Percentiles rank a stretch among this genome's conserved stretches.
Conservation (phyloP, 2,113 vertebrate genomes). For the Dromaius novaehollandiae region DNA sequence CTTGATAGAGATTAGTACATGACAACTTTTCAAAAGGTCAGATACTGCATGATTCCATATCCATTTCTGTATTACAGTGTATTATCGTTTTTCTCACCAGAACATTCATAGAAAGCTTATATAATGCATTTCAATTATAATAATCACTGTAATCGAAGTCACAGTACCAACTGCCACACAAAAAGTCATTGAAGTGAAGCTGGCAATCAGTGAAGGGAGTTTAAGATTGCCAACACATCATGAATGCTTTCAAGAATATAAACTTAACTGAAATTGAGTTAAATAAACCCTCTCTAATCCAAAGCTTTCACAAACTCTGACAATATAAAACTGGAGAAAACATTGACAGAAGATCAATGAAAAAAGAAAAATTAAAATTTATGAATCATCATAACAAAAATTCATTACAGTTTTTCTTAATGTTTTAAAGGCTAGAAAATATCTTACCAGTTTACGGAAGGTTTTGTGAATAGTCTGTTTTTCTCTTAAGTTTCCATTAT, state of each 20-base stretch:
- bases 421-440: background rate
- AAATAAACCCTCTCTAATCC: background rate
- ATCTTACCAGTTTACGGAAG: conserved; percentile 92
- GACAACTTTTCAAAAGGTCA: background rate
- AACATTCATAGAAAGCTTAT: background rate
- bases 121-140: background rate
- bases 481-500: conserved; percentile 94
- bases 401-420: background rate
- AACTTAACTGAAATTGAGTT: background rate
- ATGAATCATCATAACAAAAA: background rate
- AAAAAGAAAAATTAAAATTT: background rate
- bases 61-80: background rate
- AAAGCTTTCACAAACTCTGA: background rate
- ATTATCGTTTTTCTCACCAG: background rate
- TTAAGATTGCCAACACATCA: background rate
- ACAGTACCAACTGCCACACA: background rate
- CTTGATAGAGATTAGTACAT: background rate
- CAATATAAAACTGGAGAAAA: background rate
- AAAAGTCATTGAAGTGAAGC: background rate
- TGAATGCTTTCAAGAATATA: background rate
- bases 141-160: background rate
- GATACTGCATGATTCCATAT: background rate
- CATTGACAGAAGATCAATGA: background rate
- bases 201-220: background rate
- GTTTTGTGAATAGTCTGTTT: conserved; percentile 91